phyloP scores from a whole-genome alignment of 2,113 vertebrate species.

The Poeciliopsis prolifica region DNA sequence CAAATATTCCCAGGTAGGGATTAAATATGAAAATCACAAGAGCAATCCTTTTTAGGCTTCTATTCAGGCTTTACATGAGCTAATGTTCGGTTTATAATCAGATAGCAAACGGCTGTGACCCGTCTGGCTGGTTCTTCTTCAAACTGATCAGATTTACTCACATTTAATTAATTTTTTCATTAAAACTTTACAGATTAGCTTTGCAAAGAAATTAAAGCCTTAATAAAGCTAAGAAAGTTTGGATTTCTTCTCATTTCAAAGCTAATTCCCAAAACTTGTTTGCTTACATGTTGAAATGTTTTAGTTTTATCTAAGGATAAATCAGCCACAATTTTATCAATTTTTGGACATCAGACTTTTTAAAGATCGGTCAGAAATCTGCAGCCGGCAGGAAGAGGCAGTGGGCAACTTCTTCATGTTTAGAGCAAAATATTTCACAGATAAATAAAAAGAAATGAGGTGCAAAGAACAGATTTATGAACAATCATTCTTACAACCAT shows the following conservation, averaged over 20 bases:
- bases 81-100: neutral
- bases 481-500: too few species aligned
- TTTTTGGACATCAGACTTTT: too few species aligned
- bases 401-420: too few species aligned
- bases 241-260: neutral
- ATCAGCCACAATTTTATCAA: too few species aligned
- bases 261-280: neutral
- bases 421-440: too few species aligned
- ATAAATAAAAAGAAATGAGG: too few species aligned
- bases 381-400: too few species aligned
- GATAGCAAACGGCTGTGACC: neutral
- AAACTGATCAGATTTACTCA: neutral
- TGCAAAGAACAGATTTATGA: too few species aligned
- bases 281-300: neutral
- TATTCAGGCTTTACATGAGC: neutral
- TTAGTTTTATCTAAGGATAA: too few species aligned
- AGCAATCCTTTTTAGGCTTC: too few species aligned
- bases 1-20: slow-evolving; percentile 89
- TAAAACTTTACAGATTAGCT: neutral
- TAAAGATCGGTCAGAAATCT: too few species aligned
- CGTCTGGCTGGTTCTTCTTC: neutral
- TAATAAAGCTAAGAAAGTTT: neutral
- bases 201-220: neutral
- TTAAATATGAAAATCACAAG: neutral
- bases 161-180: neutral